Percentiles rank a stretch among this genome's conserved stretches.
phyloP scores from a whole-genome alignment of 2,888 invertebrate species.

The Ennomos erosarius region DNA sequence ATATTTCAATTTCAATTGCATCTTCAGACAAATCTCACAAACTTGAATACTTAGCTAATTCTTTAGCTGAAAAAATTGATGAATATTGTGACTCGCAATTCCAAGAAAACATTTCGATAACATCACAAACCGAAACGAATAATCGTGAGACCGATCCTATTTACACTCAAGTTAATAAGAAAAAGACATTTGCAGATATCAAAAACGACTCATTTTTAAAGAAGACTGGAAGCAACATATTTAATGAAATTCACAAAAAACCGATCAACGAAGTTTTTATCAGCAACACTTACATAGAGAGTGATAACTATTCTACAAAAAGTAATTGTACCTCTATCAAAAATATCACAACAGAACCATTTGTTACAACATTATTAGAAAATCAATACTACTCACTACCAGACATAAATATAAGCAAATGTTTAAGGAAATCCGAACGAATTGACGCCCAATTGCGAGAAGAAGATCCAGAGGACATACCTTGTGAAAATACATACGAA shows the following conservation, averaged over 20 bases:
- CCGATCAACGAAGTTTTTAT: slow-evolving; percentile 71
- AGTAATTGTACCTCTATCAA: slow-evolving; percentile 72
- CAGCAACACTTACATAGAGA: slow-evolving; percentile 73
- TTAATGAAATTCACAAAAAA: slow-evolving; percentile 65
- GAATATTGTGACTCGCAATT: slow-evolving; percentile 82
- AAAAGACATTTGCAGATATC: slow-evolving; percentile 84
- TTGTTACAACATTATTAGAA: slow-evolving; percentile 83
- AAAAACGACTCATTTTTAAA: slow-evolving; percentile 67
- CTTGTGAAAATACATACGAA: slow-evolving; percentile 77
- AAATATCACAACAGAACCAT: slow-evolving; percentile 81
- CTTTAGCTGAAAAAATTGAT: slow-evolving; percentile 81
- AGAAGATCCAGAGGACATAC: slow-evolving; percentile 75
- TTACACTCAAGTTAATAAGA: slow-evolving; percentile 79
- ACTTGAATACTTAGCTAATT: slow-evolving; percentile 80
- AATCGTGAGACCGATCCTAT: slow-evolving; percentile 69
- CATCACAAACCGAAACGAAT: slow-evolving; percentile 61
- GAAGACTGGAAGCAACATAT: slow-evolving; percentile 65
- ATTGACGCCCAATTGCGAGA: slow-evolving; percentile 89
- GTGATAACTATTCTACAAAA: slow-evolving; percentile 70
- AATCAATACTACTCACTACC: slow-evolving; percentile 90
- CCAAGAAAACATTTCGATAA: slow-evolving; percentile 65
- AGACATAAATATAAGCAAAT: slow-evolving; percentile 89
- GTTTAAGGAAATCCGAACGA: slow-evolving; percentile 88
- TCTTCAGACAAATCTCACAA: slow-evolving; percentile 82
- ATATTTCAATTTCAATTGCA: slow-evolving; percentile 80